Evolutionary conservation across 2,888 invertebrate species (phyloP), one percentile per base, ranked within the genome.

Genomic region (Euplexia lucipara): DNA sequence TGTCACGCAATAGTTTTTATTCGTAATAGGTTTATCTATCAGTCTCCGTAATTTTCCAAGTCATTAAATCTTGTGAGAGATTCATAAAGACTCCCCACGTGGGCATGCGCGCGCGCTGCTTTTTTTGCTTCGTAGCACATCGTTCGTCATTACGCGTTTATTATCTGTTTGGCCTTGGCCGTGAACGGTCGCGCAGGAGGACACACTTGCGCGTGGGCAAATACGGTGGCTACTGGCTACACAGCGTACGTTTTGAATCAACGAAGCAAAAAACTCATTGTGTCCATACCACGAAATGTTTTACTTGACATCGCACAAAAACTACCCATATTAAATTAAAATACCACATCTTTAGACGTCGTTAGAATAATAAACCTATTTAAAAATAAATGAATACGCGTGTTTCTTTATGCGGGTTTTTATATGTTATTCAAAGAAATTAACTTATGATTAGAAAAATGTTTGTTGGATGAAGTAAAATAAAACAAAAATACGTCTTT

Each of bases 91-190:
- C 90, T 89, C 89, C 88, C 90, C 93, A 93, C 93, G 92, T 93
- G 93, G 92, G 82, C 80, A 83, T 80, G 88, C 63, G 70, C 88
- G 87, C 88, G 84, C 86, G 85, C 88, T 86, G 82, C n/a, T 82
- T 71, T 80, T 91, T 91, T 91, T 90, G 87, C 86, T 85, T 87
- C 85, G 88, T 84, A 89, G 91, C 92, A 92, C 91, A 88, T 91
- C 91, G 90, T 91, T 90, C 90, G 88, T 93, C 92, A 93, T 92
- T 89, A 90, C 90, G 83, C 89, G 89, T 92, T 92, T 91, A 94
- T 94, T 93, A 91, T 92, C 88, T 88, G 83, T 86, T 88, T 91
- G 95, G 91, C 95, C 95, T 95, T 95, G 95, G 91, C 95, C 93
- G 92, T 95, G 95, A 94, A 93, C 94, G 93, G 90, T 89, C 93